These are phyloP conservation scores for Geophilus truncorum DNA, from an alignment of 2,888 invertebrate genomes.

Conservation along the genomic window DNA sequence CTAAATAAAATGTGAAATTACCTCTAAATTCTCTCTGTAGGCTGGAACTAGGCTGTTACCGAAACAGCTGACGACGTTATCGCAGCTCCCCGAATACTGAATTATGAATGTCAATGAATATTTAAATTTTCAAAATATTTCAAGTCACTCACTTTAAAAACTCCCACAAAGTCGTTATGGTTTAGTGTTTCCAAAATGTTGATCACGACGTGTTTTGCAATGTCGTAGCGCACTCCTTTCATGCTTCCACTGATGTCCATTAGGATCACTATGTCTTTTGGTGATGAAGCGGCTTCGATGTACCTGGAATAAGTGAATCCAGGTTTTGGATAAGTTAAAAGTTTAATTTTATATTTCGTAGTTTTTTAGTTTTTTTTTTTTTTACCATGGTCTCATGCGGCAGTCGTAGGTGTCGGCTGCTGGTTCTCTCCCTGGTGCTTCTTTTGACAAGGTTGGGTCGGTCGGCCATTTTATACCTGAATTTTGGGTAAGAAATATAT, in stretches of 20 bases:
- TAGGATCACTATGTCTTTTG: slow-evolving; percentile 93
- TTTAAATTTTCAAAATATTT: too few relatives aligned
- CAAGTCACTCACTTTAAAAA: slow-evolving; percentile 58
- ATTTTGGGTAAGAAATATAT: slow-evolving; percentile 5
- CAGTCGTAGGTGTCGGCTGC: slow-evolving; percentile 83
- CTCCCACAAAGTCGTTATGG: slow-evolving; percentile 95
- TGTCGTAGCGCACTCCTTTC: slow-evolving; percentile 84
- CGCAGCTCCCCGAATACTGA: slow-evolving; percentile 63
- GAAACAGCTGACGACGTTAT: slow-evolving; percentile 79
- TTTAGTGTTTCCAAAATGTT: slow-evolving; percentile 90
- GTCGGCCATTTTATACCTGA: slow-evolving; percentile 7
- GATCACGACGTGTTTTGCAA: slow-evolving; percentile 80
- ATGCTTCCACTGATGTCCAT: slow-evolving; percentile 95
- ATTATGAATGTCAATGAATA: slow-evolving; percentile 26
- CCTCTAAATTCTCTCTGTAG: slow-evolving; percentile 51
- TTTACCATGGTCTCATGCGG: slow-evolving; percentile 75
- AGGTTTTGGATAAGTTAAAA: too few relatives aligned
- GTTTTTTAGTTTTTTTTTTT: too few relatives aligned
- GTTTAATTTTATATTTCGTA: too few relatives aligned
- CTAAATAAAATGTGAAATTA: not conserved
- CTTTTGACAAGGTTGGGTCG: not conserved
- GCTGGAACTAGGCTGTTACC: slow-evolving; percentile 81
- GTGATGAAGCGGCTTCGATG: slow-evolving; percentile 94
- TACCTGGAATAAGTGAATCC: too few relatives aligned
- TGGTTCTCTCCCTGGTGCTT: not conserved